Evolutionary conservation across 2,888 invertebrate species (phyloP), one percentile per base, ranked within the genome.

Genomic region (Diaphora mendica): DNA sequence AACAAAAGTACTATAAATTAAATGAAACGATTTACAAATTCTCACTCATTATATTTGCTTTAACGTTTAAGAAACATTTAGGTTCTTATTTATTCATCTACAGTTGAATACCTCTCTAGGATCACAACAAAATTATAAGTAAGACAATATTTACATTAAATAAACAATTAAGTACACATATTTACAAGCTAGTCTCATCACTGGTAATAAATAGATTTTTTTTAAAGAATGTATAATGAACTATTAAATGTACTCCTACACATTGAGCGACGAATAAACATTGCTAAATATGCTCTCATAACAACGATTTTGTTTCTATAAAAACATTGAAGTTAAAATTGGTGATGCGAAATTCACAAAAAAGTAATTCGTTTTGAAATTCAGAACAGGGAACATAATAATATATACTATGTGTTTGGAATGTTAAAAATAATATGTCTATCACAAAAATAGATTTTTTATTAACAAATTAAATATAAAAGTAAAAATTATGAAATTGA

Each of bases 121-220:
- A 94, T 94, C 94, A 94, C 93, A 93, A 93, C 93, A 89, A 91
- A 87, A 82, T 91, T 91, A 89, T 83, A 90, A 86, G 87, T 88
- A 89, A 87, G 84, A 88, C 83, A 88, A 83, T 94, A 93, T 93
- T 91, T 92, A 94, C 93, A 94, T 90, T 92, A 91, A 93, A 92
- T 92, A 92, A 90, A 90, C 81, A 83, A 83, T 88, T 88, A 88
- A 82, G 81, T 86, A 87, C 85, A 86, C 86, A 84, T 93, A 93
- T 92, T 89, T 93, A 93, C 93, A 94, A 84, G 81, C 87, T 89
- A 91, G 89, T 91, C 85, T 91, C 89, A 88, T 89, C 84, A 84
- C 81, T 87, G 82, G 83, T 81, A 84, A 84, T 85, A 87, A 88
- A 87, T 87, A 89, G 69, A 82, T n/a, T 79, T 76, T 74, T 79